Percentiles rank a stretch among this genome's conserved stretches.
Evolutionary conservation across 2,797 vertebrate species (phyloP).

Genomic region (Chrysocyon brachyurus): DNA sequence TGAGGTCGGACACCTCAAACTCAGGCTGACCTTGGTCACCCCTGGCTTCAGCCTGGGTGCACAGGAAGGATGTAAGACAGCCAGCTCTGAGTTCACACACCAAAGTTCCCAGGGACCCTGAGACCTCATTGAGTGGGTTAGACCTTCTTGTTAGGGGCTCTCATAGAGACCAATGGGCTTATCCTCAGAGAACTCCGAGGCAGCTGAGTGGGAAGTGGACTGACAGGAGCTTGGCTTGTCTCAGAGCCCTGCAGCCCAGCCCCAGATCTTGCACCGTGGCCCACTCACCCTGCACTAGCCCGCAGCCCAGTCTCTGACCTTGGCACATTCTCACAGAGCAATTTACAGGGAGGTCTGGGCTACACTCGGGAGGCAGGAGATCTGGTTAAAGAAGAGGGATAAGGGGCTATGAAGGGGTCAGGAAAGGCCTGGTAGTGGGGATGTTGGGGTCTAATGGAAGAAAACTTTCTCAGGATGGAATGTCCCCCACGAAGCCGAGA

Average conservation of each 20-base stretch:
- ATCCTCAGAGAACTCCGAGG: background rate
- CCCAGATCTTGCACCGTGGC: background rate
- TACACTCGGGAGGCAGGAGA: background rate
- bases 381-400: background rate
- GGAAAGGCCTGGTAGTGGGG: background rate
- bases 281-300: background rate
- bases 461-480: background rate
- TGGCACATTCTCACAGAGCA: background rate
- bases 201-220: background rate
- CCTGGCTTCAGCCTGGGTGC: constrained; percentile 61
- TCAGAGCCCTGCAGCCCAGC: background rate
- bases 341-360: background rate
- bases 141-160: constrained; percentile 55
- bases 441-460: background rate
- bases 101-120: background rate
- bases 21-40: background rate
- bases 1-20: constrained; percentile 45
- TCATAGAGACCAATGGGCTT: constrained; percentile 66
- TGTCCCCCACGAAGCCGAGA: background rate
- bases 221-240: background rate
- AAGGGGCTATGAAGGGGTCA: background rate
- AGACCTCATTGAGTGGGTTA: constrained; percentile 60
- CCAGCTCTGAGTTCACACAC: constrained; percentile 65
- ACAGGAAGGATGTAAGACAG: constrained; percentile 22
- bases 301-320: background rate